Conservation (phyloP, 2,797 vertebrate species). For the Tenualosa ilisha region DNA sequence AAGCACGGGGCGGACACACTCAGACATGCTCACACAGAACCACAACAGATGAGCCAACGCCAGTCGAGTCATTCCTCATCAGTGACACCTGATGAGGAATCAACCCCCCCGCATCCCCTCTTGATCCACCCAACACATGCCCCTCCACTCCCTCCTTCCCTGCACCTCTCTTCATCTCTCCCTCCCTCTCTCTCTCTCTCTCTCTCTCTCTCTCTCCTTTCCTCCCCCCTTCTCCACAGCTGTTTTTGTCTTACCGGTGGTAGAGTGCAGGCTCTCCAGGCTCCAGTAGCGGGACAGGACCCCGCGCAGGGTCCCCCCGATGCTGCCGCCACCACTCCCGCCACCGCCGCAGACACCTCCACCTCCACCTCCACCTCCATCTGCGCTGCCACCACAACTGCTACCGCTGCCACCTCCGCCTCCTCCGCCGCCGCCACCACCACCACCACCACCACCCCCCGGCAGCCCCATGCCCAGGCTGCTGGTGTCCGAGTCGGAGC, state of each 20-base stretch:
- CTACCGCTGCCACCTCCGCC: background rate
- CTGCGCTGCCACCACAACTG: background rate
- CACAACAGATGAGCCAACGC: background rate
- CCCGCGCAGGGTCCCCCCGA: conserved; percentile 79
- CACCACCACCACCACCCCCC: background rate
- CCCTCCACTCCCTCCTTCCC: background rate
- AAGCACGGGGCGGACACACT: background rate
- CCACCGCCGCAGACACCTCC: background rate
- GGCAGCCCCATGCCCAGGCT: conserved; percentile 75
- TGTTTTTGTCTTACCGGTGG: conserved; percentile 80
- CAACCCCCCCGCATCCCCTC: background rate
- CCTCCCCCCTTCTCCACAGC: background rate
- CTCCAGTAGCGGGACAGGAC: conserved; percentile 92
- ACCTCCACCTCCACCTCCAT: background rate
- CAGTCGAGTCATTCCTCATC: background rate
- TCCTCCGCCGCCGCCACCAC: background rate
- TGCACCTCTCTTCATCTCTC: background rate
- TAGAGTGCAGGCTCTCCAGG: conserved; percentile 93
- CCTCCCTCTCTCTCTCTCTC: background rate
- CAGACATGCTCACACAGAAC: background rate
- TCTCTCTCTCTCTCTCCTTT: background rate
- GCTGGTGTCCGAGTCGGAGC: conserved; percentile 88
- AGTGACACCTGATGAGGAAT: background rate
- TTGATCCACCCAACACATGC: background rate
- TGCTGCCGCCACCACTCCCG: conserved; percentile 52